Evolutionary conservation across 2,113 vertebrate genomes (phyloP).

Genomic region (Chloebia gouldiae): DNA sequence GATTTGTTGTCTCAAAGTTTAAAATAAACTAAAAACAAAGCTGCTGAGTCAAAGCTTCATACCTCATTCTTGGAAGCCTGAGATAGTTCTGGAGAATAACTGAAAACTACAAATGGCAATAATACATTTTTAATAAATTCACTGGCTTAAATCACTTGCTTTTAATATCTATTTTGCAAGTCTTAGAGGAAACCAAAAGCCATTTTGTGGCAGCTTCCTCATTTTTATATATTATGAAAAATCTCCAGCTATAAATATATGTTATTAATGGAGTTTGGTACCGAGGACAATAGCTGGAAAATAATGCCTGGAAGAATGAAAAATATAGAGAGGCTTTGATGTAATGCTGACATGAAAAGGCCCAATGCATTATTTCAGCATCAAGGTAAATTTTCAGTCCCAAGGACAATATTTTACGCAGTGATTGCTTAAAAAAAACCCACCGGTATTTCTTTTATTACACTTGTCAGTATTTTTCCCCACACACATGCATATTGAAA

Average conservation of each 20-base stretch:
- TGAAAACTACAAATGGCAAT: constrained; percentile 16
- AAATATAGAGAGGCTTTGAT: constrained; percentile 26
- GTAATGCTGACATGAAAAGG: constrained; percentile 17
- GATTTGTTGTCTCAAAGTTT: constrained; percentile 18
- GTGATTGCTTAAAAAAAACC: background rate
- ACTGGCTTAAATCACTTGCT: constrained; percentile 27
- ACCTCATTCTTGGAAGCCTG: background rate
- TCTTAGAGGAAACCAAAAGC: constrained; percentile 10
- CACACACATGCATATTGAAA: background rate
- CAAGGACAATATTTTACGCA: constrained; percentile 32
- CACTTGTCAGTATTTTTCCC: background rate
- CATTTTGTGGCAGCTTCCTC: constrained; percentile 17
- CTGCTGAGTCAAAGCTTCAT: constrained; percentile 1
- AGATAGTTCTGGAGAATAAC: background rate
- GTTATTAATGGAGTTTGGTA: constrained; percentile 18
- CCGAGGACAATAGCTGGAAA: constrained; percentile 31
- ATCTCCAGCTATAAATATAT: constrained; percentile 35
- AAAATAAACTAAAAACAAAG: constrained; percentile 33
- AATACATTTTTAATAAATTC: constrained; percentile 53
- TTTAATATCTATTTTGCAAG: constrained; percentile 49
- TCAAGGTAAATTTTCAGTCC: constrained; percentile 33
- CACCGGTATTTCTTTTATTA: constrained; percentile 4
- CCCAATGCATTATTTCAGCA: constrained; percentile 23
- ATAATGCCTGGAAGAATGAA: constrained; percentile 22
- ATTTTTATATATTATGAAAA: constrained; percentile 36